Base-by-base conservation (phyloP, 2,888 invertebrate genomes). In the Sarcophaga caerulescens region DNA sequence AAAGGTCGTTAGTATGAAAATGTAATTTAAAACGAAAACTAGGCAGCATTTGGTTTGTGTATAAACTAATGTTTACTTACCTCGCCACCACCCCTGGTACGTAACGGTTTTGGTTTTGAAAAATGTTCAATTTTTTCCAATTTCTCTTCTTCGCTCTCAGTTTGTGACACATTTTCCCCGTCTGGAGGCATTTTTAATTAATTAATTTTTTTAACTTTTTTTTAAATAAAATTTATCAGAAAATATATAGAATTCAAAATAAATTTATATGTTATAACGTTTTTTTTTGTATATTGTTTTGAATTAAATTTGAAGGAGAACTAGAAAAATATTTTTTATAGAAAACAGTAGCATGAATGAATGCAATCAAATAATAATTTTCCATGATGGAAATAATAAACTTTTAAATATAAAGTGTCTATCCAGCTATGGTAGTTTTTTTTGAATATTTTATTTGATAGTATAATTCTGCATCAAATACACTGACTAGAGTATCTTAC, bases 111-210 rank as follows among this genome's bases (percentile, higher is more conserved):
- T 57, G 69, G 21, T 25, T 75, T 8, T n/a, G 77, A 45, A 4
- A 75, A 78, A 45, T 68, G 11, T 45, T 84, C 52, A 44, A 84
- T 19, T 25, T 74, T 70, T 71, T 84, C 71, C 25, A 86, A 44
- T n/a, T 68, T 23, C 25, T 86, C 81, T n/a, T 69, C 65, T 14
- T 69, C 84, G 52, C 77, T 81, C 57, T 78, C 76, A 1, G 52
- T 62, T 35, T 35, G 5, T 14, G 76, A 23, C 71, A 85, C 82
- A 12, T 21, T 47, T 44, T 62, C 25, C 4, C 52, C 70, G 21
- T 52, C 17, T 52, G 52, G 12, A 14, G 52, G 52, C 17, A 17
- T 59, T 66, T 60, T 35, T 68, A 19, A 66, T n/a, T 44, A 66
- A 66, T 60, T n/a, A n/a, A n/a, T 60, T n/a, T 47, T 14, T 23